A percentile compares a stretch with the other conserved stretches of the same genome.
Conservation (phyloP, 2,888 invertebrate genomes). For the Abrostola triplasia region DNA sequence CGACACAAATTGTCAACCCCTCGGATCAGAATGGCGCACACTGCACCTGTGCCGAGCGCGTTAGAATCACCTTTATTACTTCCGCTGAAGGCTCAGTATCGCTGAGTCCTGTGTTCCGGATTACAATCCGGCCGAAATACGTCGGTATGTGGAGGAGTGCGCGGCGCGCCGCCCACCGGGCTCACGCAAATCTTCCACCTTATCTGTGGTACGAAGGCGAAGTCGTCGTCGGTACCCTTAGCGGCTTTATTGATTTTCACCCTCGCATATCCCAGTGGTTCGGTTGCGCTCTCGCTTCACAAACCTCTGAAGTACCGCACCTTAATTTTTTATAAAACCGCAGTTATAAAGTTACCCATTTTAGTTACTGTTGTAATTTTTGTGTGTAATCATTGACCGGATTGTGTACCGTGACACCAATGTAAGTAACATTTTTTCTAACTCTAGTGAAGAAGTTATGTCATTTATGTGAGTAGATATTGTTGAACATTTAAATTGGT, state of each 20-base stretch:
- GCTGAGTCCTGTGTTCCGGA: neutral
- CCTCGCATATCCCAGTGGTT: slow-evolving; percentile 28
- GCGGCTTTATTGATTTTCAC: slow-evolving; percentile 53
- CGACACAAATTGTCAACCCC: neutral
- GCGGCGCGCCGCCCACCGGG: neutral
- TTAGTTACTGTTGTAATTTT: neutral
- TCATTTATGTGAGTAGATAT: too few relatives aligned
- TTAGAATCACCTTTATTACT: slow-evolving; percentile 22
- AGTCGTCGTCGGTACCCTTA: slow-evolving; percentile 31
- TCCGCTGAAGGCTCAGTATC: slow-evolving; percentile 15
- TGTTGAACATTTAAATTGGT: too few relatives aligned
- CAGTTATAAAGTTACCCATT: neutral
- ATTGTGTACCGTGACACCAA: slow-evolving; percentile 12
- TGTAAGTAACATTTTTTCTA: slow-evolving; percentile 31
- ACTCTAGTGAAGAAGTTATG: neutral
- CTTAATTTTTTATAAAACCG: neutral
- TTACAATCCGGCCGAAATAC: slow-evolving; percentile 18
- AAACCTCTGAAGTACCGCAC: slow-evolving; percentile 11
- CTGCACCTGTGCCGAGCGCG: slow-evolving; percentile 14
- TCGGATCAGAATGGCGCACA: slow-evolving; percentile 20
- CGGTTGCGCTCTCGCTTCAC: slow-evolving; percentile 8
- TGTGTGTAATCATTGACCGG: slow-evolving; percentile 40
- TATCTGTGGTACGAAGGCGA: slow-evolving; percentile 29
- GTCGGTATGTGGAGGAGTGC: slow-evolving; percentile 2
- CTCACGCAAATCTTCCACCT: slow-evolving; percentile 11